Percentiles rank a stretch among this genome's conserved stretches.
Conservation (phyloP, 2,113 vertebrate species). For the Mormoops blainvillei region DNA sequence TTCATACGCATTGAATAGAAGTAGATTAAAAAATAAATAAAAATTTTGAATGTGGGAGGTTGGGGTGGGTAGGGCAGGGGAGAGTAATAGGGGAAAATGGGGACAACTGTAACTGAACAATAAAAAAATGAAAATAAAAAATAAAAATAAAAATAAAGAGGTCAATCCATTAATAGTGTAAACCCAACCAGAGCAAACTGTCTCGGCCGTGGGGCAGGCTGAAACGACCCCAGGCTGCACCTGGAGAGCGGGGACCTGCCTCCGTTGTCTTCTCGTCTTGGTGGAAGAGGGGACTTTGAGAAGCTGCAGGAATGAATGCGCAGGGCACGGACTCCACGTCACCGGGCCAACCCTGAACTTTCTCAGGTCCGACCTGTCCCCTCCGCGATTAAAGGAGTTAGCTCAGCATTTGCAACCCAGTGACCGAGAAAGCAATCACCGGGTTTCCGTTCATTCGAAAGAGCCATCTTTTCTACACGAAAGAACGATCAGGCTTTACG, state of each 20-base stretch:
- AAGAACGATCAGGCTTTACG: accelerated
- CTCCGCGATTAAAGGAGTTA: background rate
- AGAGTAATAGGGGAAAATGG: no score
- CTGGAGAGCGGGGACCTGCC: background rate
- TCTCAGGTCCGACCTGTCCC: no score
- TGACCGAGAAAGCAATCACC: background rate
- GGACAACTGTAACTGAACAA: no score
- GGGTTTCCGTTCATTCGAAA: background rate
- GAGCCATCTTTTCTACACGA: background rate
- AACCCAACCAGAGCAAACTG: background rate
- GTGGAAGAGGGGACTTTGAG: background rate
- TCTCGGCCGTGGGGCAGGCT: background rate
- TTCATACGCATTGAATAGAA: no score
- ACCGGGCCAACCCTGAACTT: accelerated
- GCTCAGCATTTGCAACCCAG: background rate
- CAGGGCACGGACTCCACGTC: accelerated
- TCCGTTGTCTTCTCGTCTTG: background rate
- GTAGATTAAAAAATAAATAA: no score
- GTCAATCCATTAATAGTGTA: background rate
- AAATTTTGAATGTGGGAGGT: no score
- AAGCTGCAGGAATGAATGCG: accelerated
- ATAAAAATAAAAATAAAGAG: no score
- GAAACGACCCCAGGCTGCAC: background rate
- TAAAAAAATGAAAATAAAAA: no score
- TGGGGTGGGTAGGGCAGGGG: no score